These are phyloP conservation scores for Syngnathoides biaculeatus DNA, from an alignment of 2,113 vertebrate genomes.

Conservation along the genomic window DNA sequence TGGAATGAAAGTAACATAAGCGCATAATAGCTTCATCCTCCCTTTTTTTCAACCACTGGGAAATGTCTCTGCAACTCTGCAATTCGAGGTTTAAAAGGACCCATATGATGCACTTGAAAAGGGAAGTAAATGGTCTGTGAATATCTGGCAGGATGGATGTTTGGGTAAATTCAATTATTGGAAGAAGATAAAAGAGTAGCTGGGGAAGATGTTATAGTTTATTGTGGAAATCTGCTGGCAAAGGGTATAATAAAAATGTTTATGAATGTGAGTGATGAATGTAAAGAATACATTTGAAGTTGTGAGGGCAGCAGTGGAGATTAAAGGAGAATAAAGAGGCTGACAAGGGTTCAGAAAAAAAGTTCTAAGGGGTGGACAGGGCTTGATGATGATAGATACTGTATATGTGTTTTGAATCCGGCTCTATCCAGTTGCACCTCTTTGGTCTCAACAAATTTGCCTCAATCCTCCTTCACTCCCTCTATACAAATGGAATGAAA, in stretches of 20 bases:
- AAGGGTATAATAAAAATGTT: slow-evolving; percentile 22
- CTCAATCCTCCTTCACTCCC: slow-evolving; percentile 6
- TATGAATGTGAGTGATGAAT: slow-evolving; percentile 53
- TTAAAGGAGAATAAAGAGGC: slow-evolving; percentile 22
- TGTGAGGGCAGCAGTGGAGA: slow-evolving; percentile 6
- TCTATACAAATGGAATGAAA: slow-evolving; percentile 3
- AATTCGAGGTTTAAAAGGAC: slow-evolving; percentile 23
- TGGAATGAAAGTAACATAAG: slow-evolving; percentile 19
- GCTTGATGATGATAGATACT: slow-evolving; percentile 42
- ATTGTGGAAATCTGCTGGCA: slow-evolving; percentile 44
- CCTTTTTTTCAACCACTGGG: slow-evolving; percentile 14
- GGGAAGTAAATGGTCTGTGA: slow-evolving; percentile 29
- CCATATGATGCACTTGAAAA: slow-evolving; percentile 24
- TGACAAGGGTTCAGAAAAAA: slow-evolving; percentile 6
- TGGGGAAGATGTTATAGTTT: slow-evolving; percentile 46
- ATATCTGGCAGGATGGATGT: slow-evolving; percentile 45
- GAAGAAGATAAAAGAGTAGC: slow-evolving; percentile 49
- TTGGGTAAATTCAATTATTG: slow-evolving; percentile 37
- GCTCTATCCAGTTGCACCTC: slow-evolving; percentile 5
- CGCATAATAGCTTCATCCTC: slow-evolving; percentile 21
- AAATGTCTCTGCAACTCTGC: slow-evolving; percentile 15
- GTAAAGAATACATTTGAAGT: slow-evolving; percentile 32
- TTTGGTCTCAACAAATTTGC: slow-evolving; percentile 28
- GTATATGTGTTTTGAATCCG: slow-evolving; percentile 10
- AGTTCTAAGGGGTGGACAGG: slow-evolving; percentile 8